Base-by-base conservation (phyloP, 2,888 invertebrate species). In the Oligia latruncula region DNA sequence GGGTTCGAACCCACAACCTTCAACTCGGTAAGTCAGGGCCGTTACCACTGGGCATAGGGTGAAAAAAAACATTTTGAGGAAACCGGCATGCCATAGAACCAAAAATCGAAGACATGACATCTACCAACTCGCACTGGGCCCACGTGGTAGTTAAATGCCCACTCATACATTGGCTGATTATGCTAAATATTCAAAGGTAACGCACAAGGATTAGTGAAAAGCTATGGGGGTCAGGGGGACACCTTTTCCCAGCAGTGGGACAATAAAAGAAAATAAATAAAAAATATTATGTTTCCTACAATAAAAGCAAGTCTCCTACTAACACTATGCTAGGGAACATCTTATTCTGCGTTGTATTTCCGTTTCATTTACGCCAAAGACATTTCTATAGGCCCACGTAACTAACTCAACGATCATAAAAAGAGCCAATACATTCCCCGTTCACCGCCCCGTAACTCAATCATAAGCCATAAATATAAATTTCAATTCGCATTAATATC, bases 401-500 rank as follows among this genome's bases (percentile, higher is more conserved):
- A 70, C 46, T 62, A 64, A 64, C 55, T 40, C 17, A 55, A 62
- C 23, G 74, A 68, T 29, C 15, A 23, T 20, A 82, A 82, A 76
- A 77, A 52, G 43, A 15, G 23, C 62, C 80, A 71, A 74, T 67
- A 84, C 43, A 64, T 76, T 76, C 9, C 62, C 20, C 65, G 80
- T 66, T 49, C 72, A 74, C 46, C 62, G 68, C 49, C 66, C 46
- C 77, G 55, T 82, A 79, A 84, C 74, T 87, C 76, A 87, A 91
- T 90, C 91, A 90, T 88, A 78, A 80, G 77, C 77, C 82, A 77
- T 87, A 85, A 88, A 89, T 85, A 90, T 90, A 90, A 92, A 93
- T 92, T 92, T 91, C 90, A 90, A 92, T 92, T 92, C 90, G 89
- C 92, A 91, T 93, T 93, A 93, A 94, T 92, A 93, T 92, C 91